Conservation (phyloP, 1,140 invertebrate genomes). For the Drosophila tropicalis region DNA sequence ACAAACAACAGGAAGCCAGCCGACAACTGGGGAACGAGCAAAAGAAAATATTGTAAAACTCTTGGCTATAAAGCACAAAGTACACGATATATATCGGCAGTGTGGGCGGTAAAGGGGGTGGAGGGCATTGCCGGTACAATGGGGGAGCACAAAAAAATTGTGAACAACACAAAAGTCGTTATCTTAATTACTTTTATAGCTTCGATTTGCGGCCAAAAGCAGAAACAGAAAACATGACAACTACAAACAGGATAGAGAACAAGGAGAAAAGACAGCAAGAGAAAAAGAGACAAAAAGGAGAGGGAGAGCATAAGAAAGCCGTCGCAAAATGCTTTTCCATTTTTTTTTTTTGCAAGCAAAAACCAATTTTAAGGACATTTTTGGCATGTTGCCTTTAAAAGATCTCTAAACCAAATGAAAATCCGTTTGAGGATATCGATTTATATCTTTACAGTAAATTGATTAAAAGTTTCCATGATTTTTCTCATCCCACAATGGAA, state of each 20-base stretch:
- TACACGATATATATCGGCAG: constrained; percentile 71
- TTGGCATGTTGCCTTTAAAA: neutral
- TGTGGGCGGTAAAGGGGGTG: neutral
- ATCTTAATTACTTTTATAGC: constrained; percentile 82
- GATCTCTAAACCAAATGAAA: too few relatives aligned
- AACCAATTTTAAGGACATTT: neutral
- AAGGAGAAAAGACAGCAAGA: neutral
- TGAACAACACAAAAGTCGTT: constrained; percentile 72
- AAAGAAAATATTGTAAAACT: constrained; percentile 77
- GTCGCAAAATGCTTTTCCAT: neutral
- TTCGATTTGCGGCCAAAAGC: constrained; percentile 63
- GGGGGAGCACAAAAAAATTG: constrained; percentile 30
- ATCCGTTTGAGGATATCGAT: too few relatives aligned
- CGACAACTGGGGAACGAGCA: constrained; percentile 25
- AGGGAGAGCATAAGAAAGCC: neutral
- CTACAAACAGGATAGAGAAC: neutral
- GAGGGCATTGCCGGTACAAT: neutral
- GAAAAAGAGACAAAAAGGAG: neutral
- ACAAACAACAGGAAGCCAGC: constrained; percentile 72
- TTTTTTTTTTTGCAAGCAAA: neutral
- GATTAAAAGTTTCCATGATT: too few relatives aligned
- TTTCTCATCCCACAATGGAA: too few relatives aligned
- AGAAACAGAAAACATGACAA: constrained; percentile 12
- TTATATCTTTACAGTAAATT: too few relatives aligned
- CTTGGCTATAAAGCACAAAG: constrained; percentile 71